Evolutionary conservation across 2,113 vertebrate species (phyloP).

Genomic region (Dipodomys stephensi): DNA sequence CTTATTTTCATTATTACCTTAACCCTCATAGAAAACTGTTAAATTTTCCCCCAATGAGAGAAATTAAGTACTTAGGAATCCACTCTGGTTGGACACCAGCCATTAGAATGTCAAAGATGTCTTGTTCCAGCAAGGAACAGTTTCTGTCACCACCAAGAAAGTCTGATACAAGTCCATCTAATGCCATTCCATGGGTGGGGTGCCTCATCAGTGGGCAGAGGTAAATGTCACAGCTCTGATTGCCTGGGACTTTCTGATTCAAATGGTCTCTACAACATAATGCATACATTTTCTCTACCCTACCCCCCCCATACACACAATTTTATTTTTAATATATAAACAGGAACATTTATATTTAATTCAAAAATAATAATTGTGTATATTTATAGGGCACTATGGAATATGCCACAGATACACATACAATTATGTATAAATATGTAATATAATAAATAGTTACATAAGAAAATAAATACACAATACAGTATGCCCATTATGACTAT

Average conservation of each 20-base stretch:
- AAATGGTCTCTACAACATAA: background rate
- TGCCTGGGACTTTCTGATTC: background rate
- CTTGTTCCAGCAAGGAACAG: background rate
- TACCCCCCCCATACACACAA: too few species aligned
- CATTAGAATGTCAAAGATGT: background rate
- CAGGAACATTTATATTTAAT: background rate
- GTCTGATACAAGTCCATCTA: background rate
- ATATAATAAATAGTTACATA: too few species aligned
- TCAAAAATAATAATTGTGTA: background rate
- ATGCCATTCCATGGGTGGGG: background rate
- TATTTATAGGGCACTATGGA: background rate
- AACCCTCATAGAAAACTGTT: too few species aligned
- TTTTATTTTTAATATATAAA: too few species aligned
- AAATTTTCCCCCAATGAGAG: too few species aligned
- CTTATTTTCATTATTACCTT: too few species aligned
- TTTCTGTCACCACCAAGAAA: background rate
- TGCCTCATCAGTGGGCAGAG: background rate
- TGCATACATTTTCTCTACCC: background rate
- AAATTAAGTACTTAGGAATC: background rate
- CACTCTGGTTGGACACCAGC: background rate
- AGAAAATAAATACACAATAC: too few species aligned
- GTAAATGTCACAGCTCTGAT: background rate
- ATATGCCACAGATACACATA: background rate
- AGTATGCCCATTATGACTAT: too few species aligned
- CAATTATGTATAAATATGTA: too few species aligned